Evolutionary conservation across 2,888 invertebrate species (phyloP), one percentile per base, ranked within the genome.

Genomic region (Rhimphoctona megacephalus): DNA sequence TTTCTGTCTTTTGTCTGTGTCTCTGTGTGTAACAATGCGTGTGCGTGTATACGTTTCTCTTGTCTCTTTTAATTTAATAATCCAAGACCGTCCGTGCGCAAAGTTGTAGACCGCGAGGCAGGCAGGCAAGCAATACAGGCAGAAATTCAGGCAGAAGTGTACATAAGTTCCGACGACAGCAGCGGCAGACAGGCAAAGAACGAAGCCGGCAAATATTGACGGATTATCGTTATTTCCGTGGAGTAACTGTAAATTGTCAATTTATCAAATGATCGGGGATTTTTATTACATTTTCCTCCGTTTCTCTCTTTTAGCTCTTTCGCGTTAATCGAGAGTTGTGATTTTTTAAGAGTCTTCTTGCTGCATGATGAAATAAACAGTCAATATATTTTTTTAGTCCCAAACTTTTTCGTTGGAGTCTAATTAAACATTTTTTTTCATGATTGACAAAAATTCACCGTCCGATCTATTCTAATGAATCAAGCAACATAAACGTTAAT

Each of bases 71-170:
- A 43, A 49, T 49, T 22, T 46, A 46, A 66, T 36, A 25, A 67
- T 57, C 74, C 54, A 46, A 86, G 85, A 88, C 87, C 87, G 87
- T 90, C 85, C 87, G 78, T 82, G 88, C 89, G 87, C 89, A 89
- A 87, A 87, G 85, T 88, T 80, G 82, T 81, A 87, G 88, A 88
- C 79, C 83, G 86, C 86, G 86, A 82, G 81, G 85, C 77, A 78
- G 61, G 33, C 81, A 76, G 52, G 76, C 72, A 87, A 79, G 77
- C 78, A 72, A 73, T 74, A 83, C 87, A 83, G 76, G 81, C 87
- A 81, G 77, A 74, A 84, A 85, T 80, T 79, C 88, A 83, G 86
- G 86, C 88, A 85, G 57, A 70, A 78, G 77, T 66, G 66, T 49
- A 54, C 49, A 30, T 30, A 46, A 49, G 46, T 61, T 67, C 72